A percentile compares a stretch with the other conserved stretches of the same genome.
Evolutionary conservation across 2,797 vertebrate species (phyloP).

Genomic region (Meda fulgida): DNA sequence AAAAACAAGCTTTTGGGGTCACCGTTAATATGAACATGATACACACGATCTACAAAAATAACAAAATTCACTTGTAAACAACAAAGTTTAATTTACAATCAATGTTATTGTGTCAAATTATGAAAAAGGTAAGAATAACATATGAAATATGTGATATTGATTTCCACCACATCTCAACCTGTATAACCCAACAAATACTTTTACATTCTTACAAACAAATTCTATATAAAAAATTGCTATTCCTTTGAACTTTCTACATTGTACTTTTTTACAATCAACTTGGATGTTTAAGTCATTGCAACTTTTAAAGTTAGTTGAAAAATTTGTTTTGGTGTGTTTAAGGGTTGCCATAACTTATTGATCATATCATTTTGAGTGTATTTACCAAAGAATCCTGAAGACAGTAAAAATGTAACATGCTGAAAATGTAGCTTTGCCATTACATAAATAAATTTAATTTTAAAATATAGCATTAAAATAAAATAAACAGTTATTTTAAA

Average conservation of each 20-base stretch:
- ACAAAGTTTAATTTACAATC: not conserved
- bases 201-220: not conserved
- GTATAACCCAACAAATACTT: not conserved
- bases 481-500: not conserved
- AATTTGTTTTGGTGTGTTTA: too few relatives aligned
- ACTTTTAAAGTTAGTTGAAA: too few relatives aligned
- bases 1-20: slow-evolving; percentile 5
- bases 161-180: not conserved
- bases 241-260: not conserved
- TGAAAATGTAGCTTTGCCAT: not conserved
- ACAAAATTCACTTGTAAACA: not conserved
- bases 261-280: too few relatives aligned
- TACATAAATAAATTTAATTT: not conserved
- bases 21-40: not conserved
- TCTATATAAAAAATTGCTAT: too few relatives aligned
- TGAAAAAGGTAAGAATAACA: not conserved
- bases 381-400: not conserved
- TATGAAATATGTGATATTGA: not conserved
- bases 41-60: not conserved
- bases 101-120: not conserved
- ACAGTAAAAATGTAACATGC: not conserved
- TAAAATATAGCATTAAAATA: not conserved
- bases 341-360: too few relatives aligned
- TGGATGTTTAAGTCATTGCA: too few relatives aligned
- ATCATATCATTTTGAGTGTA: too few relatives aligned